phyloP scores from a whole-genome alignment of 2,113 vertebrate species.

The Arvicanthis niloticus region DNA sequence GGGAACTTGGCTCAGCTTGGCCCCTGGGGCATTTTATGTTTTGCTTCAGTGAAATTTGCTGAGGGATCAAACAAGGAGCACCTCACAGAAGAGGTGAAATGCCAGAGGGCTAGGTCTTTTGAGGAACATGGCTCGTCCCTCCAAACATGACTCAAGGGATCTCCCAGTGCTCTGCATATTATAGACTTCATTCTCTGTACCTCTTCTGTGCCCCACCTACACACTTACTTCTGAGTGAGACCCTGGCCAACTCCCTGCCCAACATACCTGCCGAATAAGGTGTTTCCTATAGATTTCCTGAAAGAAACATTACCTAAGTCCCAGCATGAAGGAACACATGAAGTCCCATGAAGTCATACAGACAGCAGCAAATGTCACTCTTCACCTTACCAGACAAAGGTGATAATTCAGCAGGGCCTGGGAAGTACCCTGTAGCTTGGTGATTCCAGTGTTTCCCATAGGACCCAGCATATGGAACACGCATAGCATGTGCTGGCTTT shows the following conservation, averaged over 20 bases:
- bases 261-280: background rate
- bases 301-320: background rate
- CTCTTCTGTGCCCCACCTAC: background rate
- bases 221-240: background rate
- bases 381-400: background rate
- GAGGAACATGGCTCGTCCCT: background rate
- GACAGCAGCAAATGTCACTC: background rate
- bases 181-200: background rate
- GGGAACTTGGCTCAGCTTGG: background rate
- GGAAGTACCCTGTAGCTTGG: background rate
- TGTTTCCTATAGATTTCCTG: background rate
- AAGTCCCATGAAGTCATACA: background rate
- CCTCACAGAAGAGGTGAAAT: slow-evolving; percentile 52
- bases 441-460: background rate
- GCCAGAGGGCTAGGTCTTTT: slow-evolving; percentile 10
- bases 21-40: background rate
- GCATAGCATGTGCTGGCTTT: background rate
- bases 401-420: background rate
- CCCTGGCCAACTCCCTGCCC: background rate
- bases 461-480: background rate
- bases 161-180: background rate
- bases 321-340: background rate
- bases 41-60: slow-evolving; percentile 7
- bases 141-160: background rate
- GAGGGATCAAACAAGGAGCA: slow-evolving; percentile 54